These are phyloP conservation scores for Bambusicola thoracicus DNA, from an alignment of 2,113 vertebrate genomes.

Conservation along the genomic window DNA sequence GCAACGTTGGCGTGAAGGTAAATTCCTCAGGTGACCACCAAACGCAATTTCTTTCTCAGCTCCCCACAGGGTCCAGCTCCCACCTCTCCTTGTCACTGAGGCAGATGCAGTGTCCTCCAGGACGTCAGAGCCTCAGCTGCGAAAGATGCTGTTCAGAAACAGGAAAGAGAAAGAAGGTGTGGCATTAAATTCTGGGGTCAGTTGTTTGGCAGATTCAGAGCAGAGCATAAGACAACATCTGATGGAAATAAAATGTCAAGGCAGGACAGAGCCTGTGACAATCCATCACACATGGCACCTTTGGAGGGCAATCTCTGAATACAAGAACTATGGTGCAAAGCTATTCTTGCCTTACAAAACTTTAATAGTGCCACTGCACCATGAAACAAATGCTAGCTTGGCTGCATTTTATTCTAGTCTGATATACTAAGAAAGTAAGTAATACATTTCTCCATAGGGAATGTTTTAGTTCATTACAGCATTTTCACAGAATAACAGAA, in stretches of 20 bases:
- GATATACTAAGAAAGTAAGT: neutral
- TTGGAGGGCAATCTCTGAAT: slow-evolving; percentile 48
- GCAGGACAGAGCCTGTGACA: slow-evolving; percentile 55
- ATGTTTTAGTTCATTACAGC: slow-evolving; percentile 23
- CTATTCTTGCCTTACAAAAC: slow-evolving; percentile 22
- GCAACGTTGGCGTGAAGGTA: slow-evolving; percentile 70
- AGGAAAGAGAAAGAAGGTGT: slow-evolving; percentile 36
- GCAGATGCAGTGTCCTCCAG: slow-evolving; percentile 51
- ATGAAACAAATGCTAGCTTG: neutral
- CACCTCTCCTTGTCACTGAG: slow-evolving; percentile 16
- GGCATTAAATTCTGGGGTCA: slow-evolving; percentile 54
- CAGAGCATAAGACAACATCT: slow-evolving; percentile 34
- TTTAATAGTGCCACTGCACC: neutral
- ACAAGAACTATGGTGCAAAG: slow-evolving; percentile 25
- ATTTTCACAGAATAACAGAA: slow-evolving; percentile 14
- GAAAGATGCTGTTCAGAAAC: slow-evolving; percentile 23
- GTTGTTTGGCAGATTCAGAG: slow-evolving; percentile 52
- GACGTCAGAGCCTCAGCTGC: slow-evolving; percentile 64
- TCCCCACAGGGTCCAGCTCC: slow-evolving; percentile 21
- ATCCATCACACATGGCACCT: slow-evolving; percentile 64
- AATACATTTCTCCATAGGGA: slow-evolving; percentile 12
- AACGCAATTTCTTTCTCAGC: neutral
- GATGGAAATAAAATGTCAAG: slow-evolving; percentile 60
- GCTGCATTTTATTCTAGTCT: slow-evolving; percentile 23
- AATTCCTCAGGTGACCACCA: slow-evolving; percentile 45